Evolutionary conservation across 2,888 invertebrate genomes (phyloP), one percentile per base, ranked within the genome.

Genomic region (Ischnus inquisitorius): DNA sequence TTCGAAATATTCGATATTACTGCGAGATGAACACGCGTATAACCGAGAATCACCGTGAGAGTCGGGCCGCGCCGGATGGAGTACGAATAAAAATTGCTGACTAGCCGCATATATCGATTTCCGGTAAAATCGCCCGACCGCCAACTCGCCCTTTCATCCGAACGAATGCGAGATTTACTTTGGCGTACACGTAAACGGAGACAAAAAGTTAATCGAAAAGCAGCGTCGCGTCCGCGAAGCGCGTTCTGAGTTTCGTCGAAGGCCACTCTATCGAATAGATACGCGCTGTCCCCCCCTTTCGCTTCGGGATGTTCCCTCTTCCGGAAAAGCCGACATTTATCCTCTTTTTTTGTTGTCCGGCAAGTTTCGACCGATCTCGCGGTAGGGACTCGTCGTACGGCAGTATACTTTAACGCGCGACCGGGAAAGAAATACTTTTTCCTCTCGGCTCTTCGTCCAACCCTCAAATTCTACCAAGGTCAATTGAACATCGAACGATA

Each of bases 41-140:
- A 22, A 54, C 65, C 28, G n/a, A 16, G 39, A 64, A 69, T 71
- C 22, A 54, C 25, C 54, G 34, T 60, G 39, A 43, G 34, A 62
- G 19, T 48, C 43, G 25, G 67, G 72, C 67, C 75, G 64, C 54
- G 28, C 39, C 39, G 16, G 22, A 48, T 64, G 62, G 43, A 46
- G 54, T 48, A 48, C 16, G n/a, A 57, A 41, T 51, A 46, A 79
- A 86, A 86, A 84, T 81, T 28, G 85, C 85, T 83, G 82, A 86
- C 85, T 76, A 62, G 19, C 28, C 69, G 71, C 83, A 76, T 83
- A 62, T 82, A 79, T 74, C 78, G 74, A 82, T 62, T 68, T 80
- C 82, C 54, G 12, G 39, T 65, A 19, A 54, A 68, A 65, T 83
- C 54, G 72, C 62, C 41, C 60, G 10, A 19, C 19, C n/a, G 41